A percentile compares a stretch with the other conserved stretches of the same genome.
Conservation (phyloP, 37 sponge, comb jelly and placozoan genomes). For the Lycopodina hypogea region DNA sequence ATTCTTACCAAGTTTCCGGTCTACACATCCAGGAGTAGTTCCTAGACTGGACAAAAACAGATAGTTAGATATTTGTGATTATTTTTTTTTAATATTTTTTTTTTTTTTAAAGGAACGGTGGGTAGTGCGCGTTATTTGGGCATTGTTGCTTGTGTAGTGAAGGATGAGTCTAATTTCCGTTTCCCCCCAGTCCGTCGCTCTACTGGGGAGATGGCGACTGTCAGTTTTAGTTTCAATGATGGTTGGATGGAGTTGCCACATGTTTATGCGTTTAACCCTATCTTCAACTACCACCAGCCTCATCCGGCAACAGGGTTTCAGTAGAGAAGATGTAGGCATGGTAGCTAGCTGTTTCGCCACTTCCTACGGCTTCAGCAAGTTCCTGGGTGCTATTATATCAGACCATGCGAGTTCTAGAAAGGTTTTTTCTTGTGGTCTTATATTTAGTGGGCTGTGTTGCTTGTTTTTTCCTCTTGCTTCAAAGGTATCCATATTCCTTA, state of each 20-base stretch:
- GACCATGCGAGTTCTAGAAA: slow-evolving; percentile 52
- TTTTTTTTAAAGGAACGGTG: too few relatives aligned
- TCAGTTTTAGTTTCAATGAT: slow-evolving; percentile 37
- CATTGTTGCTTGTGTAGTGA: too few relatives aligned
- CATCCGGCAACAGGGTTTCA: slow-evolving; percentile 39
- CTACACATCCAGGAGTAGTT: too few relatives aligned
- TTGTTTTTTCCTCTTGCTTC: slow-evolving; percentile 46
- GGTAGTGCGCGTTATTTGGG: too few relatives aligned
- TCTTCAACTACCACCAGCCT: slow-evolving; percentile 43
- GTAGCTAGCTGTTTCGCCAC: slow-evolving; percentile 56
- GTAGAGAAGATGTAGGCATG: slow-evolving; percentile 48
- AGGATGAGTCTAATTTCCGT: too few relatives aligned
- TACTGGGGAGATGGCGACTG: slow-evolving; percentile 19
- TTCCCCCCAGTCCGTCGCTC: too few relatives aligned
- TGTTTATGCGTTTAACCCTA: slow-evolving; percentile 39
- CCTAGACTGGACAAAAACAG: too few relatives aligned
- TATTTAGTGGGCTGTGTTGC: slow-evolving; percentile 28
- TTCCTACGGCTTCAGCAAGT: slow-evolving; percentile 66
- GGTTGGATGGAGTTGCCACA: slow-evolving; percentile 54
- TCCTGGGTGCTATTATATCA: slow-evolving; percentile 41
- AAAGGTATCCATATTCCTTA: not conserved
- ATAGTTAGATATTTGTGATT: too few relatives aligned
- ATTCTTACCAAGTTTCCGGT: too few relatives aligned
- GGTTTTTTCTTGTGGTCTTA: slow-evolving; percentile 45
- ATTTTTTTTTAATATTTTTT: too few relatives aligned